These are phyloP conservation scores for Coregonus suidteri DNA, from an alignment of 2,797 vertebrate genomes.

Conservation along the genomic window DNA sequence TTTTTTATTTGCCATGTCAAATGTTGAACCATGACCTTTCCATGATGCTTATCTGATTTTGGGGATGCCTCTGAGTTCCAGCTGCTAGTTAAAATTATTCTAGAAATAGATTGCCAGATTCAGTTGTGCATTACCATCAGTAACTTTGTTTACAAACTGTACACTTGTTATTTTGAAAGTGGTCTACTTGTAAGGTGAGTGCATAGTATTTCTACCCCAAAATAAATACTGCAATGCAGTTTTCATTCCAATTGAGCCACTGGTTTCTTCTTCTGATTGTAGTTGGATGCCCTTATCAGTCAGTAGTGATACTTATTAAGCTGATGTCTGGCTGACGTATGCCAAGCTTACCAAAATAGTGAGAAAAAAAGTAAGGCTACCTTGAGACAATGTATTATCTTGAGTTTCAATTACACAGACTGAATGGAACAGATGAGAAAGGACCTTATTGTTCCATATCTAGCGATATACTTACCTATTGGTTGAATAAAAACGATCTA, in stretches of 20 bases:
- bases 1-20: too few relatives aligned
- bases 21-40: too few relatives aligned
- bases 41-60: too few relatives aligned
- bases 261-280: neutral
- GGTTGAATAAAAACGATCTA: neutral
- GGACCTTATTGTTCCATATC: neutral
- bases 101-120: too few relatives aligned
- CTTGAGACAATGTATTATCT: slow-evolving; percentile 7
- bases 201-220: neutral
- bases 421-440: neutral
- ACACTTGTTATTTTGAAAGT: neutral
- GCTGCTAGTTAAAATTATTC: too few relatives aligned
- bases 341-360: too few relatives aligned
- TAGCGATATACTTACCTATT: neutral
- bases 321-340: neutral
- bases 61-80: too few relatives aligned
- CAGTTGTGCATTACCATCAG: neutral
- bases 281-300: neutral
- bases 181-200: neutral
- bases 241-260: neutral
- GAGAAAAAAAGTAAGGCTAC: neutral
- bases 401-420: neutral
- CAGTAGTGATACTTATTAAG: neutral
- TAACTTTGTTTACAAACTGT: neutral
- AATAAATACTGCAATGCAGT: neutral